These are phyloP conservation scores for Papilio polyxenes DNA, from an alignment of 1,140 invertebrate species.

Conservation along the genomic window DNA sequence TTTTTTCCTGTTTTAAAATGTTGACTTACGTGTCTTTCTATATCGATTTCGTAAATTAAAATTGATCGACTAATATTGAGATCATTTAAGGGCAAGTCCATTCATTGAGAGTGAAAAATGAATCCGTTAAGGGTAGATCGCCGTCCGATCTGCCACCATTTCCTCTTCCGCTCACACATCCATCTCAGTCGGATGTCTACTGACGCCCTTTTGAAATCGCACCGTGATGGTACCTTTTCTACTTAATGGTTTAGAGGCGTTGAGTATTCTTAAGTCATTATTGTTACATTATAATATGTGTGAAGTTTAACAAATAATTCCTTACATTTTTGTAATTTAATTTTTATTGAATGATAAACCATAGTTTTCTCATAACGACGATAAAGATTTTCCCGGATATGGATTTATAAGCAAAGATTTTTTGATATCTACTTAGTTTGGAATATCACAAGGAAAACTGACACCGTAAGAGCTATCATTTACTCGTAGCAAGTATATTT, in stretches of 20 bases:
- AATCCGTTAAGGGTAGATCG: constrained; percentile 54
- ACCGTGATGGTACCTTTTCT: constrained; percentile 42
- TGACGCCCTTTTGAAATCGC: constrained; percentile 55
- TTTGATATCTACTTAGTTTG: too few relatives aligned
- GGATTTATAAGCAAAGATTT: too few relatives aligned
- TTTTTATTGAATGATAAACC: too few relatives aligned
- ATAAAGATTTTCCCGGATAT: too few relatives aligned
- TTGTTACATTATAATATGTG: neutral
- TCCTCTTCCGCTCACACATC: constrained; percentile 54
- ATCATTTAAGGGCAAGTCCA: constrained; percentile 35
- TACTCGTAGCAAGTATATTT: too few relatives aligned
- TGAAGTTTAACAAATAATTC: neutral
- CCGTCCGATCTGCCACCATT: constrained; percentile 51
- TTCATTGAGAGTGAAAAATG: constrained; percentile 52
- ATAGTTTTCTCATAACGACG: too few relatives aligned
- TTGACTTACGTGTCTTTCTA: neutral
- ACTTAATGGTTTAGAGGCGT: constrained; percentile 8
- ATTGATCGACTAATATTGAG: neutral
- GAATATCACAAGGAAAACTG: too few relatives aligned
- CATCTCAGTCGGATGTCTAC: constrained; percentile 56
- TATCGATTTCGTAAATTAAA: neutral
- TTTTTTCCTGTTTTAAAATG: neutral
- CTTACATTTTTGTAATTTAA: too few relatives aligned
- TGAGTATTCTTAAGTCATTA: neutral
- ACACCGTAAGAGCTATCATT: too few relatives aligned